Conservation (phyloP, 2,888 invertebrate genomes). For the Gari tellinella region DNA sequence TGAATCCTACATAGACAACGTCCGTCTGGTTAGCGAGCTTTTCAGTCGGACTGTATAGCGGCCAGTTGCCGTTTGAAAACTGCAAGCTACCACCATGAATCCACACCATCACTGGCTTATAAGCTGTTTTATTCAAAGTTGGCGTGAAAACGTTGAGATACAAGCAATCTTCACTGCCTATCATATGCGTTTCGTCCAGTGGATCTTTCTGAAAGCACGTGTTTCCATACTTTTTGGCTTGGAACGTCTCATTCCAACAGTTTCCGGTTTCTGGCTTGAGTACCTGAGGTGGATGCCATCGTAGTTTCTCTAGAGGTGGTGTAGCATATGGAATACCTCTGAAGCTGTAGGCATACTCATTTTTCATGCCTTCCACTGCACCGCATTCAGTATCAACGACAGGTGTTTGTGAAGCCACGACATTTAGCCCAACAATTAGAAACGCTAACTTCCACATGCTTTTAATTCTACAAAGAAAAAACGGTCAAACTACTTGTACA, state of each 20-base stretch:
- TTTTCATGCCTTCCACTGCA: conserved; percentile 54
- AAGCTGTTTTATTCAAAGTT: conserved; percentile 58
- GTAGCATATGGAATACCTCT: conserved; percentile 72
- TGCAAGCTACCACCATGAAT: conserved; percentile 79
- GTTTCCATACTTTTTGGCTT: conserved; percentile 60
- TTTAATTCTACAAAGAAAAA: too few relatives aligned
- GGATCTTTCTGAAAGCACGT: conserved; percentile 62
- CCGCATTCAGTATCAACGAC: conserved; percentile 64
- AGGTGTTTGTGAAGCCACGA: neutral
- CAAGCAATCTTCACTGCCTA: conserved; percentile 62
- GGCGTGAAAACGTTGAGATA: conserved; percentile 79
- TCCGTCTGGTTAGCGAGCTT: conserved; percentile 91
- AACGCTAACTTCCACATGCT: too few relatives aligned
- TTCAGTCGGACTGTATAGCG: conserved; percentile 87
- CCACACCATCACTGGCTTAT: conserved; percentile 80
- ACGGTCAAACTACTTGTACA: too few relatives aligned
- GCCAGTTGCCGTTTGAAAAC: conserved; percentile 64
- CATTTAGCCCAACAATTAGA: too few relatives aligned
- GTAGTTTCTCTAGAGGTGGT: conserved; percentile 54
- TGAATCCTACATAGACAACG: conserved; percentile 94
- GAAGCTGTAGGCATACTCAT: conserved; percentile 59
- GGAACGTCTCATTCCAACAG: conserved; percentile 65
- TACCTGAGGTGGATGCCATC: conserved; percentile 66
- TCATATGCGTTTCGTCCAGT: conserved; percentile 34
- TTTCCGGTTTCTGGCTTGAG: conserved; percentile 34